These are phyloP conservation scores for Zele albiditarsus DNA, from an alignment of 2,888 invertebrate species.

Conservation along the genomic window DNA sequence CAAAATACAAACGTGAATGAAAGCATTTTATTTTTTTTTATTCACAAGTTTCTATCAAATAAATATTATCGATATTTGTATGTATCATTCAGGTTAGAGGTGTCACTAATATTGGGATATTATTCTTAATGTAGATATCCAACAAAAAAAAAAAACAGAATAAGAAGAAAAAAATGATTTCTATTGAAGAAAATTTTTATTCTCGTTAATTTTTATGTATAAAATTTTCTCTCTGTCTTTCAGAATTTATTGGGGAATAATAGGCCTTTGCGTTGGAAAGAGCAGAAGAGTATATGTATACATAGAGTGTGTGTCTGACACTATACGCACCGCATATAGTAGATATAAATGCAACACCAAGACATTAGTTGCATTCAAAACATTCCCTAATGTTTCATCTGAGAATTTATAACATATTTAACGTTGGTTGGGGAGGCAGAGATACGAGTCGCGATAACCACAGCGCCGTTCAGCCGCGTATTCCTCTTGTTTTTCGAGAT, in stretches of 20 bases:
- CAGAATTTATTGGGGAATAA: neutral
- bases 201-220: neutral
- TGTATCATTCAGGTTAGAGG: no score
- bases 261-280: neutral
- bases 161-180: neutral
- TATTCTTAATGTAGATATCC: no score
- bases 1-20: no score
- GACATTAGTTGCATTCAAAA: slow-evolving; percentile 56
- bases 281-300: neutral
- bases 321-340: neutral
- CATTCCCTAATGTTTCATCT: slow-evolving; percentile 60
- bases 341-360: slow-evolving; percentile 25
- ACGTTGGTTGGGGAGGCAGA: slow-evolving; percentile 49
- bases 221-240: neutral
- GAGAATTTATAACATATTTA: slow-evolving; percentile 65
- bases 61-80: no score
- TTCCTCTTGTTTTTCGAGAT: slow-evolving; percentile 59
- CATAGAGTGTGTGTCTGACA: neutral
- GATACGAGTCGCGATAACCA: slow-evolving; percentile 59
- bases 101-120: no score
- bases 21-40: no score
- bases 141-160: neutral
- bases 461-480: slow-evolving; percentile 39
- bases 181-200: neutral
- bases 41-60: no score